These are phyloP conservation scores for Lepidotrigona ventralis DNA, from an alignment of 1,140 invertebrate species.

Conservation along the genomic window DNA sequence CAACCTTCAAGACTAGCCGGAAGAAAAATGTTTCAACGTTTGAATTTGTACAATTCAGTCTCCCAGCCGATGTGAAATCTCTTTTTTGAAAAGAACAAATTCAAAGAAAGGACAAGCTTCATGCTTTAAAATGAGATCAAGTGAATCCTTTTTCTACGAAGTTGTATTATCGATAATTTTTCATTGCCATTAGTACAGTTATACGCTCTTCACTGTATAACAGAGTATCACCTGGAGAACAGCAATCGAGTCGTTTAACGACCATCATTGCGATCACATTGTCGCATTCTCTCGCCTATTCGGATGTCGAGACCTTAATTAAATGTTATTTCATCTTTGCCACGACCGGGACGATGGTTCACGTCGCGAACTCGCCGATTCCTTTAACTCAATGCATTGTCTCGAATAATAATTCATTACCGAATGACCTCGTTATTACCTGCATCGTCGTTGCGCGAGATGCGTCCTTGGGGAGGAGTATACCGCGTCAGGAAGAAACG, in stretches of 20 bases:
- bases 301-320: conserved; percentile 40
- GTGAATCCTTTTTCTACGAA: no score
- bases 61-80: no score
- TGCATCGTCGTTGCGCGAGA: neutral
- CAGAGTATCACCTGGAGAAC: neutral
- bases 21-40: no score
- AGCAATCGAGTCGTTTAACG: neutral
- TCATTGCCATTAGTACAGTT: no score
- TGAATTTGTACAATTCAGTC: no score
- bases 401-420: conserved; percentile 54
- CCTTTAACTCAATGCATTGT: conserved; percentile 38
- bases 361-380: neutral
- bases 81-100: no score
- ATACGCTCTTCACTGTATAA: no score
- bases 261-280: neutral
- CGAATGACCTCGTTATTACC: conserved; percentile 12
- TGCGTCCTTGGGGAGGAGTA: conserved; percentile 14
- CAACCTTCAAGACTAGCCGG: no score
- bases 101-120: no score
- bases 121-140: no score
- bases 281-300: neutral
- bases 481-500: conserved; percentile 22
- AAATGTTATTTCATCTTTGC: conserved; percentile 33
- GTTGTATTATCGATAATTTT: no score
- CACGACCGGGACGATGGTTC: neutral